Percentiles rank a stretch among this genome's conserved stretches.
Evolutionary conservation across 2,113 vertebrate species (phyloP).

Genomic region (Pantherophis guttatus): DNA sequence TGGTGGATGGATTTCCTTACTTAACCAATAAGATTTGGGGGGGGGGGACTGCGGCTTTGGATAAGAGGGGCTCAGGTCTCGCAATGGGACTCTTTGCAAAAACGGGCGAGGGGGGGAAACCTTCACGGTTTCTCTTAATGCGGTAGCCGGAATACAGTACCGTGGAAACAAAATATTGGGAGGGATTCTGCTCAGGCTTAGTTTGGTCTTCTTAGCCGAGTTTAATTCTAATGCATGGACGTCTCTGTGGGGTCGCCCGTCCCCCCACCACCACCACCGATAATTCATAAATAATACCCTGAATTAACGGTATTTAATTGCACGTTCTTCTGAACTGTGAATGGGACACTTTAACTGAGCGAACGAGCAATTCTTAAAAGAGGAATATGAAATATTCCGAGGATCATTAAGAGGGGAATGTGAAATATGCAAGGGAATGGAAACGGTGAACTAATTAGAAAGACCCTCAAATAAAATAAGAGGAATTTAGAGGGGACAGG

Average conservation of each 20-base stretch:
- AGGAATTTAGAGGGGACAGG: not conserved
- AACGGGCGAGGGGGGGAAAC: not conserved
- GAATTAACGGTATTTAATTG: no score
- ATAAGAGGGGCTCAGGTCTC: fast-evolving
- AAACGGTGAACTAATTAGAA: not conserved
- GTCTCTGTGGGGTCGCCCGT: not conserved
- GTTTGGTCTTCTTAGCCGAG: not conserved
- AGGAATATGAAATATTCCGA: not conserved
- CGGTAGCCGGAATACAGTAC: not conserved
- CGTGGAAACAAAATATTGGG: not conserved
- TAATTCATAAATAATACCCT: not conserved
- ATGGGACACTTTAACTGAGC: no score
- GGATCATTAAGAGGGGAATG: no score
- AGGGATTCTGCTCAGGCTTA: not conserved
- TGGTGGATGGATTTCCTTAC: not conserved
- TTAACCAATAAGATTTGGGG: no score
- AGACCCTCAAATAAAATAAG: no score
- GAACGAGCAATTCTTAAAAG: not conserved
- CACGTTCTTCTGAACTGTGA: no score
- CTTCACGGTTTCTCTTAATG: not conserved
- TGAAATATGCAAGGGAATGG: not conserved
- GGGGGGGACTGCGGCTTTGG: not conserved
- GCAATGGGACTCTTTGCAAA: not conserved
- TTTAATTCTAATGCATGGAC: not conserved
- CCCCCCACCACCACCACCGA: no score